Conservation (phyloP, 2,888 invertebrate species). For the Clostera curtula region DNA sequence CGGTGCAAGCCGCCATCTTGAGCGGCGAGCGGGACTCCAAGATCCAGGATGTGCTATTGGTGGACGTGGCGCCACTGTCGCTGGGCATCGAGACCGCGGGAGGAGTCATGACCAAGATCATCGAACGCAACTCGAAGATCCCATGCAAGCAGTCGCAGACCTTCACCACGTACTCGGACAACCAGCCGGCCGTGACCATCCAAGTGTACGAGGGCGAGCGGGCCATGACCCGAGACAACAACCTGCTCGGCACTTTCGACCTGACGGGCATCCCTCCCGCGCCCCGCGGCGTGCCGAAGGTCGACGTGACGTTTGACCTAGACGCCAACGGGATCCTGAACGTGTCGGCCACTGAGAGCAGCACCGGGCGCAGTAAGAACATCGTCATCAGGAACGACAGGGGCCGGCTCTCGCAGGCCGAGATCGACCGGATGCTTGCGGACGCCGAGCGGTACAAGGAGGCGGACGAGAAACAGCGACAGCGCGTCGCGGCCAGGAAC, state of each 20-base stretch:
- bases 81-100: too few species aligned
- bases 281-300: slow-evolving; percentile 78
- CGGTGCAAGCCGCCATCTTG: too few species aligned
- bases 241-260: slow-evolving; percentile 77
- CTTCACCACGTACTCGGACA: slow-evolving; percentile 87
- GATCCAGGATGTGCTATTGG: slow-evolving; percentile 43
- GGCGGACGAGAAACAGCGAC: slow-evolving; percentile 80
- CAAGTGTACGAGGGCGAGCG: too few species aligned
- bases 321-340: slow-evolving; percentile 87
- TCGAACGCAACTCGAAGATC: too few species aligned
- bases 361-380: slow-evolving; percentile 79
- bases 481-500: slow-evolving; percentile 80
- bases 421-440: slow-evolving; percentile 84
- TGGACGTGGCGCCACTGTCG: too few species aligned
- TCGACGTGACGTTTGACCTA: slow-evolving; percentile 82
- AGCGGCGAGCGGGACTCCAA: slow-evolving; percentile 79
- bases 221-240: slow-evolving; percentile 86
- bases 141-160: slow-evolving; percentile 76
- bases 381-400: slow-evolving; percentile 89
- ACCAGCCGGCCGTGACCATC: slow-evolving; percentile 84
- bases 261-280: slow-evolving; percentile 80
- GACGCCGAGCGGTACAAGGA: slow-evolving; percentile 83
- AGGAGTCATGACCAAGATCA: slow-evolving; percentile 80
- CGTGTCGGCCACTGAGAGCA: slow-evolving; percentile 83
- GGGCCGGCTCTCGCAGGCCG: slow-evolving; percentile 85